Base-by-base conservation (phyloP, 2,888 invertebrate genomes). In the Metopia argyrocephala region DNA sequence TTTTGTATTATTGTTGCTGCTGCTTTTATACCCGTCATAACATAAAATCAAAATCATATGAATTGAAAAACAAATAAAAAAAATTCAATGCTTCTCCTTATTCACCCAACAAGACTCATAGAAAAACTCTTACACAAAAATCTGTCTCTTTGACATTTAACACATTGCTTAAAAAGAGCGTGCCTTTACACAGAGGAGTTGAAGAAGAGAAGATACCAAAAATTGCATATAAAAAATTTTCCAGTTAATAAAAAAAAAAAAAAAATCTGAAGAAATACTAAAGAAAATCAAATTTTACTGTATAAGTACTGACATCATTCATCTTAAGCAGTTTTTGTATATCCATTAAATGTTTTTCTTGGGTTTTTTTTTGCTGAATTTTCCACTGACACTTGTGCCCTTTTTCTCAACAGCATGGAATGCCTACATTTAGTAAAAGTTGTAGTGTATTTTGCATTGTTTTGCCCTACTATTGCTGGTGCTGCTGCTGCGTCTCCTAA, bases 381-480 rank as follows among this genome's bases (percentile, higher is more conserved):
- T 76, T 69, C 59, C 80, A 70, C 64, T 81, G 69, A 64, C 80
- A 64, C 68, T 76, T 74, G 73, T 78, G 70, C 79, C 69, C 76
- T 76, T 76, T 76, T 66, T 74, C 68, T 64, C 25, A 31, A 25
- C 50, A 59, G 52, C 28, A 20, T 46, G 28, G 70, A 78, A 74
- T 78, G 59, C 74, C 78, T 81, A 78, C 73, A 81, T 74, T 74
- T 65, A 76, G 59, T 74, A 76, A 81, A 69, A 54, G 28, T 65
- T 68, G 20, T 73, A 28, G 46, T 21, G 18, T 76, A 6, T 81
- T 27, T 25, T n/a, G n/a, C 45, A 50, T 50, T 61, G n/a, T 64
- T 27, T 48, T 64, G 59, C 69, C 73, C n/a, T n/a, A 20, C 38
- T 74, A 54, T 23, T 48, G 38, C 15, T 38, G 38, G 62, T 68